Conservation (phyloP, 2,888 invertebrate species). For the Diarsia dahlii region DNA sequence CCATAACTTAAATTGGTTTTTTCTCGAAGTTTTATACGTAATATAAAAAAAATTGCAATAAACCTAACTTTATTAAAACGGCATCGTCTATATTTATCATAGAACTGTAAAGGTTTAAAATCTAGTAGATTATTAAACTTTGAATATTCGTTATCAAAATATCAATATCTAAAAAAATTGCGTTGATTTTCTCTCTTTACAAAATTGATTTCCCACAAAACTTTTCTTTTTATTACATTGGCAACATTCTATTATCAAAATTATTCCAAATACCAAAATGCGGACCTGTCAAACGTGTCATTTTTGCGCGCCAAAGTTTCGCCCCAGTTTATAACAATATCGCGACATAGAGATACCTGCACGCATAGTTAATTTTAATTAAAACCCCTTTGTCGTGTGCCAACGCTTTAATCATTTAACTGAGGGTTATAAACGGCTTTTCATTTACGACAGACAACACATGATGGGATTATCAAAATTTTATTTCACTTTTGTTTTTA, state of each 20-base stretch:
- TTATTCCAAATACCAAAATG: slow-evolving; percentile 42
- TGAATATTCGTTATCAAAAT: not conserved
- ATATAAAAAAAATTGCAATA: not conserved
- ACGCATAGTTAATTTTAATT: slow-evolving; percentile 63
- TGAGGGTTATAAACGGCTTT: slow-evolving; percentile 53
- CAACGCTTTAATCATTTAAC: slow-evolving; percentile 53
- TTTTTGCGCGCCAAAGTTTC: slow-evolving; percentile 50
- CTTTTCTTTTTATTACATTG: not conserved
- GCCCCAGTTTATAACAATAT: slow-evolving; percentile 46
- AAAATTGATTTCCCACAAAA: not conserved
- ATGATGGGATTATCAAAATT: slow-evolving; percentile 34
- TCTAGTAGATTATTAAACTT: not conserved
- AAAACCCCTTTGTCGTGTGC: slow-evolving; percentile 60
- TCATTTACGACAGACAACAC: slow-evolving; percentile 37
- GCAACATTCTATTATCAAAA: slow-evolving; percentile 5
- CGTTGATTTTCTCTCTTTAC: too few relatives aligned
- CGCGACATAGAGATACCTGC: slow-evolving; percentile 50
- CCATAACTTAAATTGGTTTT: slow-evolving; percentile 23
- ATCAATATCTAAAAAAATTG: not conserved
- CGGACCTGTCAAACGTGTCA: slow-evolving; percentile 45
- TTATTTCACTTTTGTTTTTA: slow-evolving; percentile 16
- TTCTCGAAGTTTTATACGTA: not conserved
- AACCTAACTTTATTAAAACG: not conserved
- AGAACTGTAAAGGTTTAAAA: not conserved
- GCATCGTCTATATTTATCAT: not conserved